These are phyloP conservation scores for Melospiza melodia DNA, from an alignment of 2,113 vertebrate species.

Conservation along the genomic window DNA sequence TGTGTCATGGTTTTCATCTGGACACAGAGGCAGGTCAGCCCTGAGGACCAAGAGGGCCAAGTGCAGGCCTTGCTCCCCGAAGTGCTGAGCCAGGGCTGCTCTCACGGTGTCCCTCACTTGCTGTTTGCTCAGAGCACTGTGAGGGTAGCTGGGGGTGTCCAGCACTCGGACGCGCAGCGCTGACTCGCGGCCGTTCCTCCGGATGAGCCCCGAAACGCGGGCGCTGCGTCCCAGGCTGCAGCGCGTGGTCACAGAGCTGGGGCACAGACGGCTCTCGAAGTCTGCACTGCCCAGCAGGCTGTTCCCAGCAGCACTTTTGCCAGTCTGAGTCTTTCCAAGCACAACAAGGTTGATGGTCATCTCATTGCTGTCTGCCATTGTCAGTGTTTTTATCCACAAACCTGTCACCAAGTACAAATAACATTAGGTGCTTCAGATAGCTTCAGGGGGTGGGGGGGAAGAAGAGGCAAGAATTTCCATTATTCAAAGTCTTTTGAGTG, in stretches of 20 bases:
- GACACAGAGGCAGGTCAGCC: slow-evolving; percentile 70
- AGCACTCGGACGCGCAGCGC: slow-evolving; percentile 72
- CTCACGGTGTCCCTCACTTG: slow-evolving; percentile 42
- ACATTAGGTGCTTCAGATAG: not conserved
- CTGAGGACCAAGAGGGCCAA: slow-evolving; percentile 77
- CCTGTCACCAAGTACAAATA: not conserved
- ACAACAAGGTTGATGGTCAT: slow-evolving; percentile 79
- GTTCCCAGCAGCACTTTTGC: slow-evolving; percentile 85
- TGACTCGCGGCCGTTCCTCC: slow-evolving; percentile 68
- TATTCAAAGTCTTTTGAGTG: not conserved
- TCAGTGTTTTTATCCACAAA: not conserved
- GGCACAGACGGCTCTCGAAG: slow-evolving; percentile 70
- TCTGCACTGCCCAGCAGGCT: slow-evolving; percentile 81
- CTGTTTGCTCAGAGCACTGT: slow-evolving; percentile 60
- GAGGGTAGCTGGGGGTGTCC: slow-evolving; percentile 80
- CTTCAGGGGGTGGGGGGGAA: fast-evolving
- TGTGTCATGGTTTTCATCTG: slow-evolving; percentile 21
- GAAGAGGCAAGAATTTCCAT: not conserved
- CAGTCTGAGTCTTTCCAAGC: slow-evolving; percentile 80
- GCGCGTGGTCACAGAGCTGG: slow-evolving; percentile 59
- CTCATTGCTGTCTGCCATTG: slow-evolving; percentile 5
- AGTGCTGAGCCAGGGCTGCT: slow-evolving; percentile 64
- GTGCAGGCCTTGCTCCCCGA: slow-evolving; percentile 76
- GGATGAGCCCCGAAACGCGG: slow-evolving; percentile 47
- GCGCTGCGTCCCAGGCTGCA: slow-evolving; percentile 62